Evolutionary conservation across 2,113 vertebrate species (phyloP), one percentile per base, ranked within the genome.

Genomic region (Bettongia penicillata): DNA sequence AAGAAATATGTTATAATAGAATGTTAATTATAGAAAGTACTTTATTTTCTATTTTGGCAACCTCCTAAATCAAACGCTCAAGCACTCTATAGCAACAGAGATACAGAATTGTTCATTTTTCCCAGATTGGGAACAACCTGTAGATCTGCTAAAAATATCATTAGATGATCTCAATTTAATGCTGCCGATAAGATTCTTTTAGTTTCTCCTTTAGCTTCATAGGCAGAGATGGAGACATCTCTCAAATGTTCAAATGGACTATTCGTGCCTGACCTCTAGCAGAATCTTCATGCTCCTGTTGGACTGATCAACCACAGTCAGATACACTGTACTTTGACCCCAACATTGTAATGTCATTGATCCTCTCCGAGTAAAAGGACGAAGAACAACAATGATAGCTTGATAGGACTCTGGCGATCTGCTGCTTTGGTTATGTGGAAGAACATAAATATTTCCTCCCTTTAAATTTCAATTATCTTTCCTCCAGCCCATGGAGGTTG

Each of bases 1-100:
- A 95, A 98, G 95, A 96, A 96, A 96, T 49, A 92, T 53, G 90
- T 96, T 97, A 96, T 95, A 96, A 97, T 95, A 93, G 55, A 91
- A 77, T 53, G 90, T 94, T 93, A 98, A 96, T 92, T 91, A 96
- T 25, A 97, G 43, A n/a, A 91, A 97, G 96, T 92, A 48, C 68
- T 89, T 9, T 84, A 61, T 95, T 94, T 94, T 4, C 91, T 97
- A 97, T 96, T 48, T 12, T 96, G 95, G 93, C 0, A 97, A 51
- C 53, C 43, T 96, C 95, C 96, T 98, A 51, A 90, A 98, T 98
- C 94, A 96, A 97, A 93, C 94, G 0, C 49, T 92, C 97, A n/a
- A 51, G 26, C 3, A 53, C 8, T 48, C 19, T 0, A 7, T 50
- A 97, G 51, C 51, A 97, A 94, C 50, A 95, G 50, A 89, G 90